Evolutionary conservation across 2,888 invertebrate genomes (phyloP), one percentile per base, ranked within the genome.

Genomic region (Trichacis sp.): DNA sequence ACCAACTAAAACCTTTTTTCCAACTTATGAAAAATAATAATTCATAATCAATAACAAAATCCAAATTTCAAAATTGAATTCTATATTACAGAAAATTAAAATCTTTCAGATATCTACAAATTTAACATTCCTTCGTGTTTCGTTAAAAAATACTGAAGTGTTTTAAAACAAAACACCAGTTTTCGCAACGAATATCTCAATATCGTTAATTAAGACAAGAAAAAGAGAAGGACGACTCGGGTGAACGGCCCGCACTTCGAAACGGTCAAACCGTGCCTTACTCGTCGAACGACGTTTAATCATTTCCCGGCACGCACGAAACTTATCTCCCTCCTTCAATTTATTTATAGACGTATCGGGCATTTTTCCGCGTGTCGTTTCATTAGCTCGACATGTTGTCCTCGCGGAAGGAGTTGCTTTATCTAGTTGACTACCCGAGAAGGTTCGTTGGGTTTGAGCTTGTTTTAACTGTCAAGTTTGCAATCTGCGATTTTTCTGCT

Each of bases 161-260:
- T n/a, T n/a, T n/a, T n/a, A n/a, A n/a, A n/a, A n/a, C n/a, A n/a
- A n/a, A n/a, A n/a, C n/a, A n/a, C n/a, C n/a, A n/a, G n/a, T n/a
- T n/a, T n/a, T n/a, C n/a, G n/a, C n/a, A n/a, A n/a, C n/a, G n/a
- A n/a, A n/a, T n/a, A n/a, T n/a, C n/a, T n/a, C n/a, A n/a, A n/a
- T n/a, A n/a, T n/a, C n/a, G n/a, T n/a, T n/a, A n/a, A n/a, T n/a
- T n/a, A n/a, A n/a, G n/a, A n/a, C n/a, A n/a, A n/a, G n/a, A n/a
- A 52, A 43, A 14, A 33, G 56, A 53, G 63, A 70, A 73, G 76
- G 62, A 59, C 59, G 49, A 62, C 63, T 65, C 75, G 74, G 81
- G 80, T 82, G 74, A 81, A 82, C 75, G 80, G 33, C 75, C 80
- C 80, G n/a, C n/a, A n/a, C n/a, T n/a, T n/a, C n/a, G n/a, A n/a